Percentiles rank a stretch among this genome's conserved stretches.
phyloP scores from a whole-genome alignment of 2,888 invertebrate genomes.

The Lacanobia oleracea region DNA sequence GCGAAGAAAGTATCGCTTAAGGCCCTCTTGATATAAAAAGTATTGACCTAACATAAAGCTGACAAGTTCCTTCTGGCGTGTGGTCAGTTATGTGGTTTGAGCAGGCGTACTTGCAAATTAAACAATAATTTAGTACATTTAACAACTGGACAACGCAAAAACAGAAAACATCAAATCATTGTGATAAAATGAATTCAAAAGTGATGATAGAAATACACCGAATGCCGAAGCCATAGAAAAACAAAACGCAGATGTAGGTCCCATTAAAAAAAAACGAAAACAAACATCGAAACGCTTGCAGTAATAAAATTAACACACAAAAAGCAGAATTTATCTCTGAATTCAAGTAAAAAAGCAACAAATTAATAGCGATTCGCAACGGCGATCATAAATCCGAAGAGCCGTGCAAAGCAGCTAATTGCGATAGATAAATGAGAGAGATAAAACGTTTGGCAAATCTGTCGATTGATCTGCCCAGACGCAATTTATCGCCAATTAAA shows the following conservation, averaged over 20 bases:
- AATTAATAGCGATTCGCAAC: conserved; percentile 58
- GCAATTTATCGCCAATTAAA: conserved; percentile 65
- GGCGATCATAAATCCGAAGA: conserved; percentile 56
- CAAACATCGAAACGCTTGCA: conserved; percentile 48
- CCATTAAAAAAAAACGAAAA: conserved; percentile 25
- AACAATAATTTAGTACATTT: background rate
- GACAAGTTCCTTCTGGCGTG: background rate
- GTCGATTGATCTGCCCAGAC: conserved; percentile 53
- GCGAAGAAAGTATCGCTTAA: conserved; percentile 54
- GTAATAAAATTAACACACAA: conserved; percentile 22
- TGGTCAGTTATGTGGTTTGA: background rate
- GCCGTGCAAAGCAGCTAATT: conserved; percentile 64
- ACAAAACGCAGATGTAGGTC: background rate
- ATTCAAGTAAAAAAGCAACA: conserved; percentile 45
- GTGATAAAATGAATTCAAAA: conserved; percentile 12
- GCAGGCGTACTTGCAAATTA: background rate
- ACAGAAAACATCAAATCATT: background rate
- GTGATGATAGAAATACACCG: background rate
- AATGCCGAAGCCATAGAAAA: background rate
- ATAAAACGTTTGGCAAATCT: conserved; percentile 65
- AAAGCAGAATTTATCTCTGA: conserved; percentile 42
- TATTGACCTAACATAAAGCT: conserved; percentile 10
- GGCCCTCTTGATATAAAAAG: conserved; percentile 27
- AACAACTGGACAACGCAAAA: background rate
- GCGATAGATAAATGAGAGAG: conserved; percentile 60